These are phyloP conservation scores for Theonella swinhoei DNA, from an alignment of 37 sponge, comb jelly and placozoan genomes.

Conservation along the genomic window DNA sequence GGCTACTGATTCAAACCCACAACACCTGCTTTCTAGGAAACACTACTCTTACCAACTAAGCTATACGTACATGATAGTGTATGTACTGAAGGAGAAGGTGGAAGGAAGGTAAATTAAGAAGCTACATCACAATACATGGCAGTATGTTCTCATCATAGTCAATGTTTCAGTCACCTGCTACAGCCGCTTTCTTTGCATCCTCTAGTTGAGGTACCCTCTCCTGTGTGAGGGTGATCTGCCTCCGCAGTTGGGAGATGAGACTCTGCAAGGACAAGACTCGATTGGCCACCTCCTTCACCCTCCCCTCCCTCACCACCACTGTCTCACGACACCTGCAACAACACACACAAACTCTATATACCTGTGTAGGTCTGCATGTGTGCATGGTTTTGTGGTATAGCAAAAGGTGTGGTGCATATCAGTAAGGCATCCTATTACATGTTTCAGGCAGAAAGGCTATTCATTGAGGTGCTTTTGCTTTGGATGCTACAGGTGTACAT, in stretches of 20 bases:
- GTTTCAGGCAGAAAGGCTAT: too few relatives aligned
- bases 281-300: conserved; percentile 18
- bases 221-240: conserved; percentile 21
- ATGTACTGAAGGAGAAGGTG: neutral
- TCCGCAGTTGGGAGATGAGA: conserved; percentile 18
- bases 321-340: neutral
- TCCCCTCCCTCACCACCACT: neutral
- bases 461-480: too few relatives aligned
- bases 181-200: conserved; percentile 75
- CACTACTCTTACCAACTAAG: too few relatives aligned
- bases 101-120: neutral
- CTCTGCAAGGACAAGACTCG: conserved; percentile 31
- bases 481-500: too few relatives aligned
- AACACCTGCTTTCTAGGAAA: too few relatives aligned
- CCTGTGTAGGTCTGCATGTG: neutral
- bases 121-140: too few relatives aligned
- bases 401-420: too few relatives aligned
- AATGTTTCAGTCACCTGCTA: conserved; percentile 29
- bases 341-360: neutral
- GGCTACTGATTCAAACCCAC: too few relatives aligned
- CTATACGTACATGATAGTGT: too few relatives aligned
- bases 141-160: too few relatives aligned
- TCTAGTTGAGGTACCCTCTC: conserved; percentile 38
- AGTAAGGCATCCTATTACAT: too few relatives aligned
- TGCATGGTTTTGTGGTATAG: neutral